Base-by-base conservation (phyloP, 30 jellyfish, hydroid and myxozoan genomes). In the Mastigias papua region DNA sequence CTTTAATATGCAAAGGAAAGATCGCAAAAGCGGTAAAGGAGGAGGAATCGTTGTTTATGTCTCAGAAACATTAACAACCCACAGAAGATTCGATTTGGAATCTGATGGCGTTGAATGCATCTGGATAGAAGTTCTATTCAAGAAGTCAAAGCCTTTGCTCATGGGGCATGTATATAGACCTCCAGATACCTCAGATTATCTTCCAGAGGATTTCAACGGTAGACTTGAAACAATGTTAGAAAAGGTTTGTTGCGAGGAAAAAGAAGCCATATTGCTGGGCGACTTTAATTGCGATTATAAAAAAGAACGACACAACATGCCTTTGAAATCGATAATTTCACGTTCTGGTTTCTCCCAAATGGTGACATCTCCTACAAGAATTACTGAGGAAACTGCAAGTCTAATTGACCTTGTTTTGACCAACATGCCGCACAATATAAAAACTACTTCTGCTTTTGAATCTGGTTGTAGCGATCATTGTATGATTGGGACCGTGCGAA, bases 71-170 rank as follows among this genome's bases (percentile, higher is more conserved):
- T 48, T 79, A 42, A 61, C 48, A 25, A 2, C 67, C 69, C 90
- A 79, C 90, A 58, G 90, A 69, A 79, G 90, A 79, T 61, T 58
- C 30, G 90, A 79, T 81, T 32, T 81, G 74, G 91, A 62, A 64
- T 73, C 50, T 25, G 82, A 80, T 64, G 73, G 60, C 49, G 15
- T 80, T 25, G 91, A 80, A 80, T 50, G 65, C 61, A 58, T 51
- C 27, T 51, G 80, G 80, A 58, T 78, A 8, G 87, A 76, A 76
- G 80, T 78, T 34, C 89, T 57, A 50, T 78, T 78, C 89, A 78
- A 78, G n/a, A 80, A 80, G 83, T 63, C 82, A 61, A 62, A 80
- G 83, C 51, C 90, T 27, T 27, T 80, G 82, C 71, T 80, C 2
- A 83, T 80, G 50, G 90, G 90, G 23, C 70, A 80, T 61, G 72